Base-by-base conservation (phyloP, 2,888 invertebrate species). In the Acrocyrtus sp. region DNA sequence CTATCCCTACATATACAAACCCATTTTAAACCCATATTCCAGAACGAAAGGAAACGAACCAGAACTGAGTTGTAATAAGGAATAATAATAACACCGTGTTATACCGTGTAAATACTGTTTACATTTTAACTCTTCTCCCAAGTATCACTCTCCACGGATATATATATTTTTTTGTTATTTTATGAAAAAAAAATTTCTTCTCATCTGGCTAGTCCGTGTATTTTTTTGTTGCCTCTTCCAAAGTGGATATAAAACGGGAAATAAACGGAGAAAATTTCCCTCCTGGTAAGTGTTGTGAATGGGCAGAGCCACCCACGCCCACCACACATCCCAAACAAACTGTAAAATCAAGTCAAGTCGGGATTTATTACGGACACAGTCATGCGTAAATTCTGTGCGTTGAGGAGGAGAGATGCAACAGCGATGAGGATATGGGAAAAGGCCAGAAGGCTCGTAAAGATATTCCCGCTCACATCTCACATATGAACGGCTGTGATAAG, bases 281-380 rank as follows among this genome's bases (percentile, higher is more conserved):
- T n/a, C n/a, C n/a, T n/a, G n/a, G n/a, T 21, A 66, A 66, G 67
- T 67, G 58, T 58, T 68, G 54, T 51, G 60, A 68, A 61, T 68
- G 60, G 68, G 68, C 54, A 3, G 69, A 56, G 39, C 61, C 61
- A 69, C 69, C 61, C 61, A 69, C 69, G 69, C 69, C 69, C 69
- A 45, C 48, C 26, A 62, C 60, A 56, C 63, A 34, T 34, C 34
- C 34, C 34, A 6, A 45, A 45, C 45, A 45, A 66, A 66, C 66
- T 56, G 66, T 58, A 68, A 68, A 68, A 45, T 45, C n/a, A 45
- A 45, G 45, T 68, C 57, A 51, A 43, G 41, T 45, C 66, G 57
- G n/a, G 57, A 67, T 67, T 67, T 67, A 67, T 67, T 56, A 34
- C 12, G 34, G 6, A 34, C 34, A 12, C 12, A 34, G 5, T 12